These are phyloP conservation scores for Trichogramma pretiosum DNA, from an alignment of 1,140 invertebrate genomes.

Conservation along the genomic window DNA sequence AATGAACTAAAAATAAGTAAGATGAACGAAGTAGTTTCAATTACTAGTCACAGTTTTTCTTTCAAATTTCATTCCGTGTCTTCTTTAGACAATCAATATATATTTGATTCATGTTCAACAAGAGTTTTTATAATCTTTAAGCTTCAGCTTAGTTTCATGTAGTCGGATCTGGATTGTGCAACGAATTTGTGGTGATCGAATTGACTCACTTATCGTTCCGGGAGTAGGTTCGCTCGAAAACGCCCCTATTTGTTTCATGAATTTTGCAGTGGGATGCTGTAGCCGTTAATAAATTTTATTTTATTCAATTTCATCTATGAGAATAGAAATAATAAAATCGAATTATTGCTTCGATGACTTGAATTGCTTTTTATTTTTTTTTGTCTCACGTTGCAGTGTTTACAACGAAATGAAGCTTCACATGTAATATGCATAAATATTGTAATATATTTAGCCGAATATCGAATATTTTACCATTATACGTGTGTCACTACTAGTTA, in stretches of 20 bases:
- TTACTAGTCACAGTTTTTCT: too few species aligned
- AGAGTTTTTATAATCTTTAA: not conserved
- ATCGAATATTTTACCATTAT: not conserved
- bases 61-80: not conserved
- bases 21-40: too few species aligned
- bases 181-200: constrained; percentile 33
- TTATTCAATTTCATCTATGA: not conserved
- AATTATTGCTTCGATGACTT: too few species aligned
- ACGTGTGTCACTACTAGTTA: not conserved
- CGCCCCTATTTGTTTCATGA: constrained; percentile 33
- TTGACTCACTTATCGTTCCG: constrained; percentile 45
- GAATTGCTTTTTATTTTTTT: constrained; percentile 15
- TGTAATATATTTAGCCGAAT: constrained; percentile 3
- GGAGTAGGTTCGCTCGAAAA: constrained; percentile 34
- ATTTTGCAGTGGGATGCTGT: constrained; percentile 32
- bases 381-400: constrained; percentile 1
- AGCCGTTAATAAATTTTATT: constrained; percentile 1
- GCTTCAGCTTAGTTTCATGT: not conserved
- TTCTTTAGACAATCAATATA: not conserved
- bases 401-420: constrained; percentile 14
- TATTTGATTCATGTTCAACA: too few species aligned
- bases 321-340: constrained; percentile 3
- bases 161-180: too few species aligned
- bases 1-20: too few species aligned
- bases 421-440: not conserved